phyloP scores from a whole-genome alignment of 1,140 invertebrate genomes.

The Apocrypta bakeri region DNA sequence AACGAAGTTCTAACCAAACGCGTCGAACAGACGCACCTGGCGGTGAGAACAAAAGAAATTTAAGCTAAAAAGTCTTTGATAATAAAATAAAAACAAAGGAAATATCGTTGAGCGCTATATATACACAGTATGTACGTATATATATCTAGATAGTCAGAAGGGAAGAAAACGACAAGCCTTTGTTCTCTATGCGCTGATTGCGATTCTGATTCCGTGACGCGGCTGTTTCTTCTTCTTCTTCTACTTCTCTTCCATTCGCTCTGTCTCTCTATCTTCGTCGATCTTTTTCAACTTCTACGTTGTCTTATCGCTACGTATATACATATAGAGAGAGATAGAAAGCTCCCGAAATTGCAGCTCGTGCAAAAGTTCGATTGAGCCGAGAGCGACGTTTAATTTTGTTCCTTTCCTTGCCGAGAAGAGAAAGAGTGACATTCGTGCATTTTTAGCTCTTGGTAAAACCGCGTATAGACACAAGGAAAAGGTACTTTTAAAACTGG shows the following conservation, averaged over 20 bases:
- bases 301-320: background rate
- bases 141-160: too few species aligned
- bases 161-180: conserved; percentile 28
- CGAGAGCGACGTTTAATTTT: conserved; percentile 39
- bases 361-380: conserved; percentile 34
- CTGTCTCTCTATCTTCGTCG: background rate
- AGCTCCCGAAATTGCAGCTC: conserved; percentile 4
- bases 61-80: background rate
- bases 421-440: background rate
- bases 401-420: background rate
- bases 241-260: background rate
- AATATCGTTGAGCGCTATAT: background rate
- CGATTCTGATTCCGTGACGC: conserved; percentile 39
- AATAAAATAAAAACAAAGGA: conserved; percentile 31
- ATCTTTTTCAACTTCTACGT: background rate
- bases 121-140: too few species aligned
- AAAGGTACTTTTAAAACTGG: background rate
- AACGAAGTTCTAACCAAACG: too few species aligned
- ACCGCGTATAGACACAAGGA: background rate
- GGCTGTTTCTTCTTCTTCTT: background rate
- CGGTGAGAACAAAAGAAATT: conserved; percentile 10
- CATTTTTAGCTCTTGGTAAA: too few species aligned
- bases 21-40: background rate
- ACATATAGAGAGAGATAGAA: background rate
- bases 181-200: conserved; percentile 39